phyloP scores from a whole-genome alignment of 1,140 invertebrate genomes.

The Bombus pyrosoma region DNA sequence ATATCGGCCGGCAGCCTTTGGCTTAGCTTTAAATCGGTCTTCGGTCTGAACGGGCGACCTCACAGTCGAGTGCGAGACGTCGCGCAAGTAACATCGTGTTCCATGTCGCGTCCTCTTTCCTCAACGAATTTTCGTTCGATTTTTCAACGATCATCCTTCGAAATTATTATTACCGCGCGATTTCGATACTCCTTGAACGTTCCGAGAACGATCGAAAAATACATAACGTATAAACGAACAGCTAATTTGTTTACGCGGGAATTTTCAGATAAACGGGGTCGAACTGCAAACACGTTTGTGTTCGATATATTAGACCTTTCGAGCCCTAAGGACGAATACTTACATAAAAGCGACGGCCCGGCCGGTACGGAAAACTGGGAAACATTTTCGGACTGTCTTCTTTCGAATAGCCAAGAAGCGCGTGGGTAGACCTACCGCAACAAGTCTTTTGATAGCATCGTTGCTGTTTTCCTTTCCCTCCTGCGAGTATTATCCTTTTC shows the following conservation, averaged over 20 bases:
- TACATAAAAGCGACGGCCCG: neutral
- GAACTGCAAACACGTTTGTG: neutral
- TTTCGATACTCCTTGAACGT: neutral
- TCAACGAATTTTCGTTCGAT: neutral
- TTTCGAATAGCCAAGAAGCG: neutral
- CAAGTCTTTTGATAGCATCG: neutral
- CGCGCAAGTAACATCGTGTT: slow-evolving; percentile 32
- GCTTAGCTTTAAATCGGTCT: slow-evolving; percentile 33
- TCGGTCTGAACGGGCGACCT: slow-evolving; percentile 20
- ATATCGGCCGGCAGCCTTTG: slow-evolving; percentile 26
- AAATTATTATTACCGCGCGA: no score
- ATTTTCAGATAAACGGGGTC: neutral
- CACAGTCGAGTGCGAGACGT: slow-evolving; percentile 58
- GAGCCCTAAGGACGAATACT: neutral
- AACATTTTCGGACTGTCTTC: neutral
- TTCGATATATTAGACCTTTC: no score
- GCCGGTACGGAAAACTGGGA: no score
- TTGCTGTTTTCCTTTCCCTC: neutral
- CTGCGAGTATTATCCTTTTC: neutral
- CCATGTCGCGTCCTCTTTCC: neutral
- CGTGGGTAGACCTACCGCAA: neutral
- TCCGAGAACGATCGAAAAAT: neutral
- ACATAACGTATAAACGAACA: neutral
- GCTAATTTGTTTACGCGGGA: neutral
- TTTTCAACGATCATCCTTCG: neutral